Conservation (phyloP, 2,888 invertebrate species). For the Pantelozetes paolii region DNA sequence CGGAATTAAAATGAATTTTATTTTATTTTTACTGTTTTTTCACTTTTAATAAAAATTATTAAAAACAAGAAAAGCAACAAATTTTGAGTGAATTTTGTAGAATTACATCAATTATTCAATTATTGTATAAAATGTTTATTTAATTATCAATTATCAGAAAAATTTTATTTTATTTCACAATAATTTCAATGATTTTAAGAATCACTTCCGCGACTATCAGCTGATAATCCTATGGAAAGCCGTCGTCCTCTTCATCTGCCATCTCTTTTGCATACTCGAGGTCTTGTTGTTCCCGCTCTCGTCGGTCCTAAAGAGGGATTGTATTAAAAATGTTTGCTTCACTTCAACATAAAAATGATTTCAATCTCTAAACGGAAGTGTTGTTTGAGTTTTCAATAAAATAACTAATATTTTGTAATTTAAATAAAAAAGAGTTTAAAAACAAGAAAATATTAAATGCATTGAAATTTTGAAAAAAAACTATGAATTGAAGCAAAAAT, state of each 20-base stretch:
- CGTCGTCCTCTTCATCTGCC: slow-evolving; percentile 97
- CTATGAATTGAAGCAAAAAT: neutral
- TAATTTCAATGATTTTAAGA: neutral
- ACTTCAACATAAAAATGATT: slow-evolving; percentile 43
- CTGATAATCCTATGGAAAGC: slow-evolving; percentile 40
- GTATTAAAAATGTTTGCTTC: no score
- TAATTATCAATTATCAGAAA: neutral
- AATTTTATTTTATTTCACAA: neutral
- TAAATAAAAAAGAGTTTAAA: neutral
- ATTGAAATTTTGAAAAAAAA: neutral
- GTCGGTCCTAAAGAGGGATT: slow-evolving; percentile 67
- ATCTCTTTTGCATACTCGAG: slow-evolving; percentile 98
- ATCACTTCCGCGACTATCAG: slow-evolving; percentile 8
- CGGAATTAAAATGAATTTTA: neutral
- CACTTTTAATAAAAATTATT: neutral
- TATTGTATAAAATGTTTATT: neutral
- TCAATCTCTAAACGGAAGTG: neutral
- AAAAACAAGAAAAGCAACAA: neutral
- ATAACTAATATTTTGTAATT: neutral
- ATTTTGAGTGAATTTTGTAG: neutral
- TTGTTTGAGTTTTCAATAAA: neutral
- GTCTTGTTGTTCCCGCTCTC: slow-evolving; percentile 96
- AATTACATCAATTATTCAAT: slow-evolving; percentile 3
- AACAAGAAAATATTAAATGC: neutral
- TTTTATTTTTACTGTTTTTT: neutral